phyloP scores from a whole-genome alignment of 1,140 invertebrate genomes.

The Pemphigus obesinymphae region DNA sequence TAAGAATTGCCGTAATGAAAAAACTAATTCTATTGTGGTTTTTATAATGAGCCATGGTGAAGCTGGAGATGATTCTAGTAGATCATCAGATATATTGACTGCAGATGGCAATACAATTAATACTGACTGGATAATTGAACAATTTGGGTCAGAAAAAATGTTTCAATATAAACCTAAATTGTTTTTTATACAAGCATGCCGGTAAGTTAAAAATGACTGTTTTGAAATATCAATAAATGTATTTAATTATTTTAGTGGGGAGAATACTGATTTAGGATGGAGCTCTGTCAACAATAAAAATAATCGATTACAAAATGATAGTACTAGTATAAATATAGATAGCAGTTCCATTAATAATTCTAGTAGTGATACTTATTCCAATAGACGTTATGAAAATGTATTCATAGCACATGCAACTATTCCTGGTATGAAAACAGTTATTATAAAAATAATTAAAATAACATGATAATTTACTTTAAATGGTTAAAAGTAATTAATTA shows the following conservation, averaged over 20 bases:
- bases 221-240: neutral
- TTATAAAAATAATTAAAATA: neutral
- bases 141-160: neutral
- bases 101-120: conserved; percentile 28
- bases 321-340: neutral
- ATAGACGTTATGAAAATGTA: conserved; percentile 25
- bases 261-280: conserved; percentile 19
- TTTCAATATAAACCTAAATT: conserved; percentile 33
- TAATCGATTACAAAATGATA: neutral
- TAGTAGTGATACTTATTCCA: neutral
- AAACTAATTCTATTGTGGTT: conserved; percentile 28
- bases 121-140: conserved; percentile 27
- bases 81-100: conserved; percentile 8
- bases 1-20: neutral
- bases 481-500: neutral
- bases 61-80: neutral
- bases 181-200: conserved; percentile 42
- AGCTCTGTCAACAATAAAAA: neutral
- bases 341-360: no score
- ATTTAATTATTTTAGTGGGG: conserved; percentile 1
- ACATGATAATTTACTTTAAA: neutral
- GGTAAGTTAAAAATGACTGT: neutral
- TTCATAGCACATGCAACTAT: conserved; percentile 19
- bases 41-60: conserved; percentile 43
- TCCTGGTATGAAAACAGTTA: conserved; percentile 2